Evolutionary conservation across 2,113 vertebrate species (phyloP), one percentile per base, ranked within the genome.

Genomic region (Paramisgurnus dabryanus): DNA sequence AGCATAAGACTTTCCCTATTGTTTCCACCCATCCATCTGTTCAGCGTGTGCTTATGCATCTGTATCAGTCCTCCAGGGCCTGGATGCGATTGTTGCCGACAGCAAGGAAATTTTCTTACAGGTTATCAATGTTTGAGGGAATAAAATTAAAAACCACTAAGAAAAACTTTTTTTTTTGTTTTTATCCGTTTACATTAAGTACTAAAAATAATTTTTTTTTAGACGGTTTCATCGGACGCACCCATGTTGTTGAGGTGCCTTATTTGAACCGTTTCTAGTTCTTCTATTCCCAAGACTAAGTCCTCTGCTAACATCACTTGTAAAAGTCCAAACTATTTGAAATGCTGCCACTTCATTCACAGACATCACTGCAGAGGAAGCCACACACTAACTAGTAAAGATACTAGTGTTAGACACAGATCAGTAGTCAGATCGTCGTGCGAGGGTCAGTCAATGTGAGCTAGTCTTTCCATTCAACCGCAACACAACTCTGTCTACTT

Each of bases 21-120:
- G 18, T 43, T 73, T n/a, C 71, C 40, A 74, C 71, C 71, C 55
- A 60, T n/a, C 71, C 40, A 74, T 74, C 71, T 74, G 71, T 74
- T 61, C 71, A 61, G n/a, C 55, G 57, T 72, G 53, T 71, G 69
- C 53, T 18, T 58, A 6, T 58, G 55, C 55, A 58, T 58, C 55
- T 58, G 55, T 18, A 18, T 58, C 34, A 43, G 17, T 18, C 13
- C 10, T 60, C 39, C 39, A 60, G n/a, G 45, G 71, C 13, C 12
- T 73, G 43, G 18, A 8, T 49, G n/a, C 22, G 5, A 13, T 12
- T 13, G 18, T 27, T 13, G 49, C 49, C 49, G 4, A 11, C 55
- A 18, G n/a, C 17, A n/a, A 7, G 55, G 27, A 53, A 34, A 34
- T 34, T 34, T 34, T 34, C 27, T 34, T 34, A 34, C 27, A 34